Evolutionary conservation across 2,797 vertebrate species (phyloP), one percentile per base, ranked within the genome.

Genomic region (Cryptoprocta ferox): DNA sequence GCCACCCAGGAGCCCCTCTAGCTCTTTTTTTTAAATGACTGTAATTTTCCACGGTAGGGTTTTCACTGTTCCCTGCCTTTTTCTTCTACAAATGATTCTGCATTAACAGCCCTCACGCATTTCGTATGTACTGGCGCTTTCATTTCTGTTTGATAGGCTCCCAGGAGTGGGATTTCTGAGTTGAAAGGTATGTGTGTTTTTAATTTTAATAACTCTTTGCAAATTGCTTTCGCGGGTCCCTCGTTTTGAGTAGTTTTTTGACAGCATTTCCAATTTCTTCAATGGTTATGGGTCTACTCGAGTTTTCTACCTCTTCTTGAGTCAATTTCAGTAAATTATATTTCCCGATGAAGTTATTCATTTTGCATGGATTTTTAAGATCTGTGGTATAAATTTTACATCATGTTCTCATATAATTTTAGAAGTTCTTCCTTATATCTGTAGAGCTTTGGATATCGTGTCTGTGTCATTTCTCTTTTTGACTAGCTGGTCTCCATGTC

Each of bases 301-400:
- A 83, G 35, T 91, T 95, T 97, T 95, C 95, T 85, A 96, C 73
- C 85, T 95, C 93, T 96, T 97, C 93, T 91, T 95, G 85, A 95
- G 93, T 96, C 97, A 97, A 45, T 93, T 97, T 93, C 94, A 89
- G 92, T 70, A 93, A 96, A 92, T 96, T 90, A 73, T 66, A 68
- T 97, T 98, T 97, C 97, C 94, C 59, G 89, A 95, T 76, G 73
- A 91, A 94, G 68, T 95, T 85, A 89, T 96, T 97, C 56, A 84
- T 97, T 97, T 97, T 93, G 85, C 68, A 95, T 94, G 94, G 78
- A 26, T 89, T 97, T 95, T 80, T 73, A 84, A 78, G 91, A 61
- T 82, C 21, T 42, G 39, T 56, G 59, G 28, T 71, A 91, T 95
- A 45, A 94, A 89, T 97, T 97, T 97, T 94, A 87, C 73, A 86